Evolutionary conservation across 2,113 vertebrate genomes (phyloP), one percentile per base, ranked within the genome.

Genomic region (Cranoglanis bouderius): DNA sequence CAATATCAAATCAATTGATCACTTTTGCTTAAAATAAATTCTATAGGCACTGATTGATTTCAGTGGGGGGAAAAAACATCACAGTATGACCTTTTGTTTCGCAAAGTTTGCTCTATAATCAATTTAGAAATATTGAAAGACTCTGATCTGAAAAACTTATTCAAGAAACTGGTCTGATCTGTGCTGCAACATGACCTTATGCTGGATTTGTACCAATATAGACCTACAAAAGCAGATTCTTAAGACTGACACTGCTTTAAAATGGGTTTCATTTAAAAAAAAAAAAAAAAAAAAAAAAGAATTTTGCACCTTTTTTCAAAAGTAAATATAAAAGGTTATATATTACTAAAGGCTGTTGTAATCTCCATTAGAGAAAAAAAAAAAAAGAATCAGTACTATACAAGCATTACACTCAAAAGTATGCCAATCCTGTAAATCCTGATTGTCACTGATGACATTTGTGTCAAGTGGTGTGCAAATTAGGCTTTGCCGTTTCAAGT

Each of bases 401-500:
- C 49, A 26, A 55, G 43, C 12, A 32, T 78, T 67, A 84, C 46
- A 67, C 85, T 80, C 67, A 85, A 75, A 75, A 82, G 38, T 85
- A 59, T 43, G 70, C 82, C 61, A 89, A 81, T 61, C 55, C 43
- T 57, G 57, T 81, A 75, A 88, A 88, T 81, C 87, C 84, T 90
- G 84, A 91, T 88, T 86, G 89, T 88, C 89, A 88, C 87, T 90
- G 89, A 91, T 90, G 90, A 90, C 84, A 88, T 91, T 90, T 91
- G 86, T 91, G 88, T 91, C 78, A 90, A 90, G 88, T 90, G 87
- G 67, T 80, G 49, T 84, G 87, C 87, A 90, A 91, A 86, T 85
- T 81, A 89, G 75, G 74, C 51, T 88, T 59, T 49, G 35, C 85
- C 26, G 83, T 70, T 82, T 86, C 29, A 57, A 89, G 88, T 77